phyloP scores from a whole-genome alignment of 1,140 invertebrate species.

The Callitettix versicolor region DNA sequence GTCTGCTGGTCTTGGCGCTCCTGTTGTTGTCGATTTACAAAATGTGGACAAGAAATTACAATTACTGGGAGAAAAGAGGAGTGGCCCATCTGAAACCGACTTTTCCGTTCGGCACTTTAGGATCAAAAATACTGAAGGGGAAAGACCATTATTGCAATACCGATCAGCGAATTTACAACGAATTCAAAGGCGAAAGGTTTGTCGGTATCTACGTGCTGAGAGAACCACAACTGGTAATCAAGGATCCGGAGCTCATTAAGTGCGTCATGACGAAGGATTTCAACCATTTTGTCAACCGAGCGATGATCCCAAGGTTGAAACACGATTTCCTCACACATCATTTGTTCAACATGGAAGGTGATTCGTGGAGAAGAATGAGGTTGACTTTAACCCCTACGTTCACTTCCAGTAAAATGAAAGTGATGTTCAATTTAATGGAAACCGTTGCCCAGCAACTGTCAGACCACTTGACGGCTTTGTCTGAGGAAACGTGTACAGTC shows the following conservation, averaged over 20 bases:
- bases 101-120: neutral
- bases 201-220: neutral
- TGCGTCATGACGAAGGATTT: slow-evolving; percentile 43
- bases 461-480: neutral
- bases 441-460: slow-evolving; percentile 26
- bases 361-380: slow-evolving; percentile 45
- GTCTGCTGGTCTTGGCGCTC: no score
- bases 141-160: neutral
- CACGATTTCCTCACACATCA: slow-evolving; percentile 40
- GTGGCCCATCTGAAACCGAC: neutral
- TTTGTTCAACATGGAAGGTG: no score
- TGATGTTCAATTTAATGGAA: slow-evolving; percentile 40
- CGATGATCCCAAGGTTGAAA: slow-evolving; percentile 33
- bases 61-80: slow-evolving; percentile 4
- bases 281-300: slow-evolving; percentile 39
- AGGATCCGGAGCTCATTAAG: slow-evolving; percentile 35
- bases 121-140: neutral
- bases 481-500: neutral
- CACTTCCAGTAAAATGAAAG: slow-evolving; percentile 47
- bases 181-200: neutral
- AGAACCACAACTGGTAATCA: neutral
- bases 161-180: neutral
- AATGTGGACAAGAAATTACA: neutral
- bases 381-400: slow-evolving; percentile 48
- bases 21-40: no score